These are phyloP conservation scores for Dipodomys merriami DNA, from an alignment of 2,113 vertebrate species.

Conservation along the genomic window DNA sequence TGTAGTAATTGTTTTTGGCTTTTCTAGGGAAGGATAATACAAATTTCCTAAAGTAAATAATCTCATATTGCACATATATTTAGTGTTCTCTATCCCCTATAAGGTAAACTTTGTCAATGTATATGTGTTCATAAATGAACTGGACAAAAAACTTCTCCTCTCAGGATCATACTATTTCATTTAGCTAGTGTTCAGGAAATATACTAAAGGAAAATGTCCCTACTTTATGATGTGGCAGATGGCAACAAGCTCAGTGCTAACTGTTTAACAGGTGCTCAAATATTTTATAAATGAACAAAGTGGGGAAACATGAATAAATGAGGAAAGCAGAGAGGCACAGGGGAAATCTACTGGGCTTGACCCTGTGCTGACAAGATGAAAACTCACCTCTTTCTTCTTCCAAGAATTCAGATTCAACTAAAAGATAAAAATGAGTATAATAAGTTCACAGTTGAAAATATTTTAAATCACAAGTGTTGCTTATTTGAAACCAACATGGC, in stretches of 20 bases:
- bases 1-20: background rate
- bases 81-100: background rate
- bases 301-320: conserved; percentile 22
- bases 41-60: background rate
- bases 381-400: background rate
- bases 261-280: conserved; percentile 34
- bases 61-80: background rate
- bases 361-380: background rate
- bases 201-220: background rate
- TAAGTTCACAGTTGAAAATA: background rate
- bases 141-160: background rate
- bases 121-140: background rate
- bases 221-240: conserved; percentile 30
- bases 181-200: background rate
- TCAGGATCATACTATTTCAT: background rate
- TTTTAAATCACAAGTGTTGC: background rate
- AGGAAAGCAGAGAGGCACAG: background rate
- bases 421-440: background rate
- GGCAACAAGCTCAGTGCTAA: background rate
- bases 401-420: background rate
- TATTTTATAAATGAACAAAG: conserved; percentile 49
- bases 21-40: background rate
- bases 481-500: background rate
- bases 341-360: background rate
- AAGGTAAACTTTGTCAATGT: background rate